These are phyloP conservation scores for Climacteris rufus DNA, from an alignment of 2,113 vertebrate species.

Conservation along the genomic window DNA sequence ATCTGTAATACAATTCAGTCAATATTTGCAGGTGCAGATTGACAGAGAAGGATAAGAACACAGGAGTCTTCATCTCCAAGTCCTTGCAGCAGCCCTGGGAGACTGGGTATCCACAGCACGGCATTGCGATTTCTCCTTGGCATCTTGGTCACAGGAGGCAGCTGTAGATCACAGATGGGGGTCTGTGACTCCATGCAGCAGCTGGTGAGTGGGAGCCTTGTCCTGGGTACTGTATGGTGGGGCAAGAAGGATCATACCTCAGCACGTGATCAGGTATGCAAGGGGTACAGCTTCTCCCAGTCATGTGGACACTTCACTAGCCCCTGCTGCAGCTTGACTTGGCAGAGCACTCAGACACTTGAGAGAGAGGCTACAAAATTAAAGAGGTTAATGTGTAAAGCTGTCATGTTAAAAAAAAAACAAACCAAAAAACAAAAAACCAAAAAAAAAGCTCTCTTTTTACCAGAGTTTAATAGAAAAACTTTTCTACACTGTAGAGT, in stretches of 20 bases:
- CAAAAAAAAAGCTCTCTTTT: not conserved
- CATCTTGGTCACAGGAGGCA: not conserved
- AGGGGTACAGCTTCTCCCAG: not conserved
- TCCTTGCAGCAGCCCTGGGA: not conserved
- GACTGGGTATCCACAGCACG: not conserved
- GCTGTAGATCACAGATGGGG: not conserved
- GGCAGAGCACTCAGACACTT: not conserved
- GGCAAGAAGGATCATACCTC: not conserved
- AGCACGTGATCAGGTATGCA: not conserved
- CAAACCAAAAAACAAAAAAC: too few relatives aligned
- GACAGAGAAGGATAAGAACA: not conserved
- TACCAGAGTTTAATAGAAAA: not conserved
- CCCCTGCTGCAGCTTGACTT: not conserved
- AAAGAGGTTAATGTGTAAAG: not conserved
- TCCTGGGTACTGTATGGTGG: not conserved
- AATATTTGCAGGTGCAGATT: not conserved
- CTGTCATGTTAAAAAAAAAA: not conserved
- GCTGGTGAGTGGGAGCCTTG: not conserved
- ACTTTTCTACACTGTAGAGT: not conserved
- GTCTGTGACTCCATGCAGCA: not conserved
- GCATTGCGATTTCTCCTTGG: not conserved
- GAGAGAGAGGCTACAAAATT: not conserved
- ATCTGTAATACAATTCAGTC: not conserved
- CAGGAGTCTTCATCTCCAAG: not conserved
- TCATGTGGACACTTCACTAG: accelerated